Evolutionary conservation across 2,888 invertebrate genomes (phyloP).

Genomic region (Nymphalis urticae): DNA sequence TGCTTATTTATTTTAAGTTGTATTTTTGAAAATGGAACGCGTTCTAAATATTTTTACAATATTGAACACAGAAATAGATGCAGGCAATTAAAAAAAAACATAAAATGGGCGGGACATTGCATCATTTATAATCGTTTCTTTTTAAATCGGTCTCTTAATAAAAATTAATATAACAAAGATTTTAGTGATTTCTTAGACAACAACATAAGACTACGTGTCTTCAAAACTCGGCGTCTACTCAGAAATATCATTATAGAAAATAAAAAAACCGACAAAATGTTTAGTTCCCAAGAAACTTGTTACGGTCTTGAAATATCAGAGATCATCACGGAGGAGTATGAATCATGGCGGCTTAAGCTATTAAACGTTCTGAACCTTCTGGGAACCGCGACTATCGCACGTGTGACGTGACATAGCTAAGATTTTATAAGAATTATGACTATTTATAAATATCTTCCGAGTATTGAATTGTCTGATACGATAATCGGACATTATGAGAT

Average conservation of each 20-base stretch:
- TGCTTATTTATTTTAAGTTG: background rate
- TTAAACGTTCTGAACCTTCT: constrained; percentile 64
- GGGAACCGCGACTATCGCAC: constrained; percentile 48
- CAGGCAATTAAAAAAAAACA: background rate
- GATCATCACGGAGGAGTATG: constrained; percentile 59
- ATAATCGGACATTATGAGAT: background rate
- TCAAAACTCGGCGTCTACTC: background rate
- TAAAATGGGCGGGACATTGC: background rate
- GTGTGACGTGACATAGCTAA: constrained; percentile 27
- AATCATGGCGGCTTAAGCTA: constrained; percentile 57
- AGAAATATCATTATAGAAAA: constrained; percentile 21
- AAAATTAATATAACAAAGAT: background rate
- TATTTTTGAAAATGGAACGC: background rate
- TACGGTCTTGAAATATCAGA: constrained; percentile 53
- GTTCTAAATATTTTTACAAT: background rate
- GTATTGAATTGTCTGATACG: constrained; percentile 8
- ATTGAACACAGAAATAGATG: background rate
- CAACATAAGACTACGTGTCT: background rate
- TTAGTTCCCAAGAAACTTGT: constrained; percentile 32
- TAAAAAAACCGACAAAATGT: constrained; percentile 15
- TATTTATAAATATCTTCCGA: constrained; percentile 14
- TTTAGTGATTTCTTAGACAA: background rate
- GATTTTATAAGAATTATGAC: constrained; percentile 22
- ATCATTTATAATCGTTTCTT: background rate
- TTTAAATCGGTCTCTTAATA: background rate